Conservation (phyloP, 2,113 vertebrate genomes). For the Sinocyclocheilus maitianheensis region DNA sequence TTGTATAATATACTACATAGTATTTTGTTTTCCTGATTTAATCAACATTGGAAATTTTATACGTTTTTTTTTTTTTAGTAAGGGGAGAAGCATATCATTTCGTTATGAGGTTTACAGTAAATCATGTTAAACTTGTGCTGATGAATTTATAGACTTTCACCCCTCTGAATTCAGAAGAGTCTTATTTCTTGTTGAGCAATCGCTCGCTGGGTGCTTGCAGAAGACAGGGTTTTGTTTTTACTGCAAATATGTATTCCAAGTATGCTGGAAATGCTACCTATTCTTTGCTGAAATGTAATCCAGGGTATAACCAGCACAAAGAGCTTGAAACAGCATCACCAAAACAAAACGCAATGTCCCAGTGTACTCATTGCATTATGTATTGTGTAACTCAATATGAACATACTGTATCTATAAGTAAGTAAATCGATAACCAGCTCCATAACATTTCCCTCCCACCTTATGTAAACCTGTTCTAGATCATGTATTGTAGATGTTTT, state of each 20-base stretch:
- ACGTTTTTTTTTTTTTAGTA: conserved; percentile 30
- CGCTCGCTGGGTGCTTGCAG: conserved; percentile 1
- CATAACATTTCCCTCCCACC: neutral
- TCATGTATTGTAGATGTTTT: conserved; percentile 25
- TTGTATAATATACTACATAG: conserved; percentile 68
- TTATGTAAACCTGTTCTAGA: neutral
- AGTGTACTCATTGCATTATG: neutral
- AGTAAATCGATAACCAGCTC: conserved; percentile 10
- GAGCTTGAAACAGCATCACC: conserved; percentile 22
- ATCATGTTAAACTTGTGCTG: neutral
- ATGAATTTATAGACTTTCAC: neutral
- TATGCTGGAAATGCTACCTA: conserved; percentile 61
- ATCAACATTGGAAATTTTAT: conserved; percentile 46
- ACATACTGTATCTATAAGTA: neutral
- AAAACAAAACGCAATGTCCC: neutral
- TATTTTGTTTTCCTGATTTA: conserved; percentile 55
- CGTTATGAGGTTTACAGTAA: conserved; percentile 47
- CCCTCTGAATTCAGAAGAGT: neutral
- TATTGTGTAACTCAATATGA: neutral
- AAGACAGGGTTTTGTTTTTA: neutral
- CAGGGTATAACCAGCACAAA: conserved; percentile 45
- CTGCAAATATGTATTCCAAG: conserved; percentile 27
- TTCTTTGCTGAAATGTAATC: conserved; percentile 19
- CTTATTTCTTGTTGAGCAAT: neutral
- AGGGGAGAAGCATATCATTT: conserved; percentile 45